These are phyloP conservation scores for Tonatia bakeri DNA, from an alignment of 2,113 vertebrate genomes.

Conservation along the genomic window DNA sequence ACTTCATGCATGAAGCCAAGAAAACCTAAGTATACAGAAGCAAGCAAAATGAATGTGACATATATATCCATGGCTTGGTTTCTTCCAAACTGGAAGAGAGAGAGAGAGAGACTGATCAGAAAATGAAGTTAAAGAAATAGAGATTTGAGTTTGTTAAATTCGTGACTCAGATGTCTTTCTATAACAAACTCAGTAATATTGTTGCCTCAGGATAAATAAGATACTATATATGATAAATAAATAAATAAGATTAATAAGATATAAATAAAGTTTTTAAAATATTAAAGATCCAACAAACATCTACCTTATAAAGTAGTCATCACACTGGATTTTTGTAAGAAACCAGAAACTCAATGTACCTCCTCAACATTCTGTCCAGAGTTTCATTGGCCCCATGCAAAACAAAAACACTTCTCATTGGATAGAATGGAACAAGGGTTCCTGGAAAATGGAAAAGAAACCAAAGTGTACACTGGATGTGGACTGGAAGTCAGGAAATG, in stretches of 20 bases:
- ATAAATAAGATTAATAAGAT: background rate
- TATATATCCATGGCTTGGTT: background rate
- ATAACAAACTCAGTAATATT: background rate
- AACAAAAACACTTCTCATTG: background rate
- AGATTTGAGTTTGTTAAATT: background rate
- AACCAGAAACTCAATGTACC: background rate
- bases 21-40: background rate
- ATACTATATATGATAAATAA: background rate
- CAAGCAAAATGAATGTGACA: background rate
- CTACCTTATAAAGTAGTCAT: background rate
- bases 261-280: background rate
- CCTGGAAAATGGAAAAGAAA: background rate
- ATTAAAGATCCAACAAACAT: background rate
- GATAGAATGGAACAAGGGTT: background rate
- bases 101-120: background rate
- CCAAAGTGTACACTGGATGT: rapidly evolving
- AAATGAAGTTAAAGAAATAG: background rate
- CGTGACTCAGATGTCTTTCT: background rate
- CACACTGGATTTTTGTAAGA: background rate
- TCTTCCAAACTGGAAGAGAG: background rate
- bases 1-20: background rate
- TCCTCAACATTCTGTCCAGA: background rate
- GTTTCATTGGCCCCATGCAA: background rate
- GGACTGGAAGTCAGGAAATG: background rate
- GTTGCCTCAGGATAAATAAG: background rate